Base-by-base conservation (phyloP, 2,113 vertebrate genomes). In the Argyrosomus japonicus region DNA sequence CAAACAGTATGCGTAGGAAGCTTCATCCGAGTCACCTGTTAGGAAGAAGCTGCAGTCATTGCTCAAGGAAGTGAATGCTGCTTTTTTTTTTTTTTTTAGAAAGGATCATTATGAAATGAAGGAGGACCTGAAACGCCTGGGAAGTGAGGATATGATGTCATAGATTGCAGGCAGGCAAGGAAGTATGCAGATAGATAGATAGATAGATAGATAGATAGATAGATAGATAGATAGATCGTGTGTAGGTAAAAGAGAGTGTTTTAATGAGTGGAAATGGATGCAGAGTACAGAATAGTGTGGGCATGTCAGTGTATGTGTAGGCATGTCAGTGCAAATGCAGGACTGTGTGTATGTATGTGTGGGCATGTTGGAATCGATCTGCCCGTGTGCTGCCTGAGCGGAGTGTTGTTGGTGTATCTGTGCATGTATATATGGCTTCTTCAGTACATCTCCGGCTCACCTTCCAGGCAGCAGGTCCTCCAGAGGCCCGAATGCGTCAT, bases 391-490 rank as follows among this genome's bases (percentile, higher is more conserved):
- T 68, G 67, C 56, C 48, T 69, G 75, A 40, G 75, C 15, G 6
- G 18, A 13, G 54, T 25, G 64, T 29, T 48, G 68, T 45, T 61
- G 82, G 68, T 78, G 65, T 60, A 32, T 76, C 2, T 14, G 29
- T 61, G 54, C 45, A 21, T 61, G 17, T 53, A 6, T 61, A 13
- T 81, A 17, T 25, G 27, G 40, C 61, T 47, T 27, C 47, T 45
- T 23, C 13, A 25, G 70, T 21, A 4, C 50, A 50, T 76, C 32
- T 23, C 6, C 8, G 17, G 47, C 90, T 91, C 97, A 99, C 98
- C 98, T 97, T 99, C 98, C 89, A 99, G 95, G 95, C 98, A 99
- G 97, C 98, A 99, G 94, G 97, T 99, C 95, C 98, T 98, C 98
- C 98, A 99, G 93, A 99, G 96, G 95, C 98, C 98, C 81, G 98